Evolutionary conservation across 1,140 invertebrate species (phyloP).

Genomic region (Bombus breviceps): DNA sequence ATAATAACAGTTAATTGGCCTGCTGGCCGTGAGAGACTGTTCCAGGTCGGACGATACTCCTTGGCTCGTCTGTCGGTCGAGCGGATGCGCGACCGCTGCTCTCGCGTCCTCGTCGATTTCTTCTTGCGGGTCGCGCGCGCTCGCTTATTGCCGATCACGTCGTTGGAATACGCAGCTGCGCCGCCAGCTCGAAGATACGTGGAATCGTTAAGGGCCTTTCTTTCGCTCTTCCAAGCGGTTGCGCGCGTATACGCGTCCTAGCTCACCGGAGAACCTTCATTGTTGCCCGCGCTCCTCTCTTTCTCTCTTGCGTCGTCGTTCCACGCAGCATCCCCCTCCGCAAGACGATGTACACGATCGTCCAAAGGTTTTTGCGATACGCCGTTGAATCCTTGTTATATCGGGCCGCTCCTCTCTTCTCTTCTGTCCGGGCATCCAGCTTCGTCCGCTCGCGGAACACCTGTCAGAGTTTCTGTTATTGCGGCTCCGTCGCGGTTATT

Average conservation of each 20-base stretch:
- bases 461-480: constrained; percentile 47
- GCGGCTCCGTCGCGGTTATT: not conserved
- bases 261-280: constrained; percentile 6
- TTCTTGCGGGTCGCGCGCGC: constrained; percentile 50
- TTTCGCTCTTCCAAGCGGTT: constrained; percentile 27
- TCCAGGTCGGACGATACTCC: constrained; percentile 55
- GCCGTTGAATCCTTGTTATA: constrained; percentile 40
- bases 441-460: constrained; percentile 1
- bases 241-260: constrained; percentile 5
- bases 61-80: constrained; percentile 42
- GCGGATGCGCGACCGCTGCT: constrained; percentile 46
- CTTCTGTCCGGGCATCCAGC: no score
- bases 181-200: constrained; percentile 50
- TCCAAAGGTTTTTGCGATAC: constrained; percentile 9
- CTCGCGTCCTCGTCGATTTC: constrained; percentile 45
- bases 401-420: constrained; percentile 6
- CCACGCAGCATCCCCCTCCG: not conserved
- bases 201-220: constrained; percentile 67
- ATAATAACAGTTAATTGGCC: constrained; percentile 77
- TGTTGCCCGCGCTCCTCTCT: constrained; percentile 7
- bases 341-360: constrained; percentile 11
- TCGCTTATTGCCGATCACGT: constrained; percentile 60
- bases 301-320: no score
- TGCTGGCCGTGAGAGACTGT: constrained; percentile 58
- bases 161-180: constrained; percentile 54